Evolutionary conservation across 2,888 invertebrate species (phyloP).

Genomic region (Dynastes tityus): DNA sequence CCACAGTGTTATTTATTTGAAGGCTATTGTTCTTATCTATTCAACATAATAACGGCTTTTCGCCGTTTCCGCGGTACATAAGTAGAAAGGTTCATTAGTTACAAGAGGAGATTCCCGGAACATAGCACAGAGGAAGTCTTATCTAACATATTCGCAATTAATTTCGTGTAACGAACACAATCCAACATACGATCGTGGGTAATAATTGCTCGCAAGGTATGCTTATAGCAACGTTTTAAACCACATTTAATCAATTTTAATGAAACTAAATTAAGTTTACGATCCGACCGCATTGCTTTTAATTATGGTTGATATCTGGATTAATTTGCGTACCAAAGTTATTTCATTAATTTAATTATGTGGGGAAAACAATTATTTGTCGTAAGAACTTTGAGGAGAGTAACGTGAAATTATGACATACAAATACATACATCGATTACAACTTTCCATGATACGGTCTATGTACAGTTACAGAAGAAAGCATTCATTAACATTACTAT

Average conservation of each 20-base stretch:
- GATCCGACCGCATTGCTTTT: slow-evolving; percentile 3
- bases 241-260: slow-evolving; percentile 32
- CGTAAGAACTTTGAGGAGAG: neutral
- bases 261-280: slow-evolving; percentile 23
- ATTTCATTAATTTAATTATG: slow-evolving; percentile 33
- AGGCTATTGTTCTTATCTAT: no score
- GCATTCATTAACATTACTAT: no score
- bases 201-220: slow-evolving; percentile 20
- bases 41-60: no score
- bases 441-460: neutral
- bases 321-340: slow-evolving; percentile 19
- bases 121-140: neutral
- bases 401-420: no score
- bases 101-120: no score
- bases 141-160: neutral
- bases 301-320: slow-evolving; percentile 30
- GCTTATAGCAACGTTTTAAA: slow-evolving; percentile 3
- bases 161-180: slow-evolving; percentile 7
- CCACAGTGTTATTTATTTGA: no score
- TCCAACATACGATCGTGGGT: neutral
- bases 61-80: no score
- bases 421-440: neutral
- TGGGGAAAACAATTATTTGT: slow-evolving; percentile 8
- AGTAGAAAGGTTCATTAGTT: no score
- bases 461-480: no score